Percentiles rank a stretch among this genome's conserved stretches.
Conservation (phyloP, 2,888 invertebrate genomes). For the Cataglyphis cursor region DNA sequence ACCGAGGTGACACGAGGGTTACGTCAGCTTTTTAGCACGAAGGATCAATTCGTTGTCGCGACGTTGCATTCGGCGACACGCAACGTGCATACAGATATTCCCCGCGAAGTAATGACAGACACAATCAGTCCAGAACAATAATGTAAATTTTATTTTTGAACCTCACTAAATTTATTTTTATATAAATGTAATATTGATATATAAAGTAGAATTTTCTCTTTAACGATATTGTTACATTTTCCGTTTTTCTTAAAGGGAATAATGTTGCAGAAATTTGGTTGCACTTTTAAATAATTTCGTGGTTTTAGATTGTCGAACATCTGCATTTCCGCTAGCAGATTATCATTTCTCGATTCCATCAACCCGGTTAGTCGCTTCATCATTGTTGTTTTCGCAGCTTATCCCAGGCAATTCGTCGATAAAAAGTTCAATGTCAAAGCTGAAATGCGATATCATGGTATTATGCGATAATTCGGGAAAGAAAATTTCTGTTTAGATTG, state of each 20-base stretch:
- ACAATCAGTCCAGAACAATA: not conserved
- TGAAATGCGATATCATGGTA: conserved; percentile 56
- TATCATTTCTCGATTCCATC: conserved; percentile 1
- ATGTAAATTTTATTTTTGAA: not conserved
- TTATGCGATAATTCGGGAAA: conserved; percentile 29
- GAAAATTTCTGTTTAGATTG: conserved; percentile 41
- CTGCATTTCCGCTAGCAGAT: conserved; percentile 31
- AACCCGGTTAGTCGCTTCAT: not conserved
- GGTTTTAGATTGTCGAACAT: not conserved
- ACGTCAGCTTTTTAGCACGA: conserved; percentile 37
- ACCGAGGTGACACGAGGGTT: conserved; percentile 51
- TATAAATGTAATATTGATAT: not conserved
- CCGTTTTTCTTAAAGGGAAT: not conserved
- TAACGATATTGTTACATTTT: not conserved
- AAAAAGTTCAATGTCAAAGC: conserved; percentile 79
- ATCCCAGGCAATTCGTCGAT: conserved; percentile 69
- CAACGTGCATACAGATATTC: conserved; percentile 1
- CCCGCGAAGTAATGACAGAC: not conserved
- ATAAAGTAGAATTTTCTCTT: not conserved
- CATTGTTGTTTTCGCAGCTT: conserved; percentile 42
- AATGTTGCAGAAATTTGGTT: not conserved
- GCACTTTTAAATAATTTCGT: not conserved
- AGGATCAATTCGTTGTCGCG: conserved; percentile 23
- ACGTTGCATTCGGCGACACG: conserved; percentile 23
- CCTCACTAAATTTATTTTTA: not conserved